A percentile compares a stretch with the other conserved stretches of the same genome.
Evolutionary conservation across 2,113 vertebrate species (phyloP).

Genomic region (Emberiza fucata): DNA sequence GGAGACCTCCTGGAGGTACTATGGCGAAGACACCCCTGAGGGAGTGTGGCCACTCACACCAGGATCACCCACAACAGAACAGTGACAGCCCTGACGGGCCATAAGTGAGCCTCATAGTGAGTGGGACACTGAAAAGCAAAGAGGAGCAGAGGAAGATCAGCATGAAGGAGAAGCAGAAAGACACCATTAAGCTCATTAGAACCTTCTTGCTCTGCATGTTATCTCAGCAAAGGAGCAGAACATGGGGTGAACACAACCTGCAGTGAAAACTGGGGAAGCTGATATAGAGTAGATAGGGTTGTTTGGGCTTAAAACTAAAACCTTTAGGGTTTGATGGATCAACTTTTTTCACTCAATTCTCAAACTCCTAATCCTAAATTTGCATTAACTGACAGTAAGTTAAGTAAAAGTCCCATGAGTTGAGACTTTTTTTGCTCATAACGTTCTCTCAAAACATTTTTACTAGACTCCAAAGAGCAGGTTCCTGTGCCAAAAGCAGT

Average conservation of each 20-base stretch:
- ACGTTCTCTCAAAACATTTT: background rate
- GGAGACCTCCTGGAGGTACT: background rate
- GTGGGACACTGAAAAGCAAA: background rate
- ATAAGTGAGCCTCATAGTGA: rapidly evolving
- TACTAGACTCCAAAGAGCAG: background rate
- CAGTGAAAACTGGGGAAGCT: background rate
- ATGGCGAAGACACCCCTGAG: background rate
- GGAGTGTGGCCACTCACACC: background rate
- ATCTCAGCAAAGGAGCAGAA: background rate
- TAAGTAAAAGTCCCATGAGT: background rate
- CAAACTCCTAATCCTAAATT: background rate
- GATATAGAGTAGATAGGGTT: background rate
- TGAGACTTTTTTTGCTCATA: background rate
- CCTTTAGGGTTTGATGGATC: background rate
- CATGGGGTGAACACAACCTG: background rate
- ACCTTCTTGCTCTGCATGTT: background rate
- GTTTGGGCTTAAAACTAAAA: background rate
- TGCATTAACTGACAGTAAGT: background rate
- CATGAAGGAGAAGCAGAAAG: background rate
- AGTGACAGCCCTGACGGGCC: background rate
- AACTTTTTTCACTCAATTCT: background rate
- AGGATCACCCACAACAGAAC: background rate
- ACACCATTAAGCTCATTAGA: rapidly evolving
- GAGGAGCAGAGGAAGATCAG: background rate
- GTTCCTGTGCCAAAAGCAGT: background rate